These are phyloP conservation scores for Tupaia chinensis DNA, from an alignment of 2,113 vertebrate genomes.

Conservation along the genomic window DNA sequence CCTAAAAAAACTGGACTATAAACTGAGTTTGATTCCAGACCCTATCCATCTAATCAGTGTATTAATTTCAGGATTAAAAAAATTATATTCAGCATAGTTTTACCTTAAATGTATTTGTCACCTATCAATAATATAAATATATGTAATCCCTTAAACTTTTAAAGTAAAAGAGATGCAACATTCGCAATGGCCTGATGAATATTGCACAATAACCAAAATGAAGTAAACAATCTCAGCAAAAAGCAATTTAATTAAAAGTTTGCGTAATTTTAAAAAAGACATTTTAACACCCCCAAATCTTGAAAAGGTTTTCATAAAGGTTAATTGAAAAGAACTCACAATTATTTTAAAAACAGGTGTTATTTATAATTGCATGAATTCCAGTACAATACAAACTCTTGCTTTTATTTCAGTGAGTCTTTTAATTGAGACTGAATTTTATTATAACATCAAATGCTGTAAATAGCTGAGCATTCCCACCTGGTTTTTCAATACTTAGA, in stretches of 20 bases:
- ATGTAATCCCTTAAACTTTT: background rate
- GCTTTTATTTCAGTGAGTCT: slow-evolving; percentile 35
- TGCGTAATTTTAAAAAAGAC: background rate
- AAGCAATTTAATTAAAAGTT: background rate
- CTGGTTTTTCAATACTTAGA: background rate
- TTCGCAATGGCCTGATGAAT: background rate
- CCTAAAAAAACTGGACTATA: background rate
- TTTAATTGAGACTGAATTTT: slow-evolving; percentile 8
- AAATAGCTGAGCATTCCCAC: background rate
- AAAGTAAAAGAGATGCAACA: background rate
- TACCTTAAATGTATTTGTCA: slow-evolving; percentile 2
- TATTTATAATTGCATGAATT: background rate
- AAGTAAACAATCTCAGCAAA: slow-evolving; percentile 23
- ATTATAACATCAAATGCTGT: slow-evolving; percentile 23
- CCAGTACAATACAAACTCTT: background rate
- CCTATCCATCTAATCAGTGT: background rate
- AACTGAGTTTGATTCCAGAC: background rate
- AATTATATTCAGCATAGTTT: background rate
- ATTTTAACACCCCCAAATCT: background rate
- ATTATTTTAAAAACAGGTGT: slow-evolving; percentile 13
- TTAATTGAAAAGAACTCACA: slow-evolving; percentile 29
- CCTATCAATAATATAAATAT: background rate
- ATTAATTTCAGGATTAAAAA: slow-evolving; percentile 16
- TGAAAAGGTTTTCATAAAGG: background rate
- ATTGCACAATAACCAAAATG: background rate